Evolutionary conservation across 1,140 invertebrate genomes (phyloP).

Genomic region (Notospermus geniculatus): DNA sequence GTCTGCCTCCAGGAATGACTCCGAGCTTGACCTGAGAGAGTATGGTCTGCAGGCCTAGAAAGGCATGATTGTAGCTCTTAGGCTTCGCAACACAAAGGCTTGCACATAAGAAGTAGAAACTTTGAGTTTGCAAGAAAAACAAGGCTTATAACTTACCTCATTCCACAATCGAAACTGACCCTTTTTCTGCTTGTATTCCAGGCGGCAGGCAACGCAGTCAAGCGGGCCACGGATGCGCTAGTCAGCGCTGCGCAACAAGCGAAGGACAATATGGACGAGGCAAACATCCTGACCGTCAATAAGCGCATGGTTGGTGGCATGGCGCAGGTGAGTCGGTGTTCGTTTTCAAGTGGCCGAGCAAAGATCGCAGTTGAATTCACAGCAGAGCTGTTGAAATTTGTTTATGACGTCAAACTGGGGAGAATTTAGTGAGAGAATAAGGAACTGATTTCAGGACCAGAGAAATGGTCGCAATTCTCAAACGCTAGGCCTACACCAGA

Average conservation of each 20-base stretch:
- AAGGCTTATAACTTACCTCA: too few relatives aligned
- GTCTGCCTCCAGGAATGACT: too few relatives aligned
- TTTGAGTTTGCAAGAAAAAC: too few relatives aligned
- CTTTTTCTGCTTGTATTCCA: conserved; percentile 51
- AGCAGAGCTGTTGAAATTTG: not conserved
- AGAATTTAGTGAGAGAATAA: not conserved
- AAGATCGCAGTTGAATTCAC: not conserved
- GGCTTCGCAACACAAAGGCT: too few relatives aligned
- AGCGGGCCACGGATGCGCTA: conserved; percentile 94
- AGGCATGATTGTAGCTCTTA: too few relatives aligned
- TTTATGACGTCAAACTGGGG: not conserved
- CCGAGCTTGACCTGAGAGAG: too few relatives aligned
- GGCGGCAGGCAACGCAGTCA: conserved; percentile 94
- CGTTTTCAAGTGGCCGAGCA: not conserved
- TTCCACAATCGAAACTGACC: too few relatives aligned
- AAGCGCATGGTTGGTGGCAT: conserved; percentile 84
- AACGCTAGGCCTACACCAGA: too few relatives aligned
- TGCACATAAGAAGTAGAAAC: too few relatives aligned
- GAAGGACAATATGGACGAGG: conserved; percentile 85
- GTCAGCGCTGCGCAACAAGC: conserved; percentile 91
- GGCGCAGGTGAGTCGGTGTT: conserved; percentile 46
- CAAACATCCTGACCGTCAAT: conserved; percentile 79
- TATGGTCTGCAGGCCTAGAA: too few relatives aligned
- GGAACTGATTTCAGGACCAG: not conserved
- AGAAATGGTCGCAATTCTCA: too few relatives aligned